Percentiles rank a stretch among this genome's conserved stretches.
Evolutionary conservation across 2,797 vertebrate species (phyloP).

Genomic region (Craterocephalus amniculus): DNA sequence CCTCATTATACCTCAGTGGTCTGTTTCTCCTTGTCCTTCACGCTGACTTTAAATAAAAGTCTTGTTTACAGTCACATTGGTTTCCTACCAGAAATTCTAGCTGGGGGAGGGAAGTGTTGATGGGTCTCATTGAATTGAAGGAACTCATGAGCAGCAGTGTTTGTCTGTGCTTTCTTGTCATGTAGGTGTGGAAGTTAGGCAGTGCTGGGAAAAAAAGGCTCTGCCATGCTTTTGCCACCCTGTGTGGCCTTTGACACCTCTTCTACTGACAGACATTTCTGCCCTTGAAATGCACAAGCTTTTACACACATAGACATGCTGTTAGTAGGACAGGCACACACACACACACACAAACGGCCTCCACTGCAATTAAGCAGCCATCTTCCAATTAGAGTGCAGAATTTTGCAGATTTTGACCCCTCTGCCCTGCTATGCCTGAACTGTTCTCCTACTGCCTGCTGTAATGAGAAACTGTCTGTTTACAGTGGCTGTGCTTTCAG

Average conservation of each 20-base stretch:
- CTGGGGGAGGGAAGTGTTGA: no score
- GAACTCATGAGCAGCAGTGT: constrained; percentile 12
- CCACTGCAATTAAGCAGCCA: constrained; percentile 70
- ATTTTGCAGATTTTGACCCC: constrained; percentile 77
- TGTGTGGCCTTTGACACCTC: constrained; percentile 49
- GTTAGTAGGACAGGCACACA: constrained; percentile 6
- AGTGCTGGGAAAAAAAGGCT: constrained; percentile 17
- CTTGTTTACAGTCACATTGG: constrained; percentile 10
- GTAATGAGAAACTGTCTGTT: constrained; percentile 76
- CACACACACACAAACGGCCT: constrained; percentile 27
- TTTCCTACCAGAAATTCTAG: neutral
- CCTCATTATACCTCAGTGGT: constrained; percentile 61
- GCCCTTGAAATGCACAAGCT: constrained; percentile 19
- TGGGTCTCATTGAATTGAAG: no score
- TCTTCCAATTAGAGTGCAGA: constrained; percentile 76
- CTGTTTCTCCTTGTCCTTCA: constrained; percentile 46
- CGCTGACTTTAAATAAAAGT: constrained; percentile 29
- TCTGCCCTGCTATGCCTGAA: constrained; percentile 67
- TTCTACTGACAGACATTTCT: constrained; percentile 31
- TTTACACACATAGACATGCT: constrained; percentile 2
- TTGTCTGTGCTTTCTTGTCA: constrained; percentile 11
- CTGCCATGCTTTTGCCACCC: constrained; percentile 42
- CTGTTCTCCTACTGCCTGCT: constrained; percentile 54
- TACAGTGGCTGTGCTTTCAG: constrained; percentile 62
- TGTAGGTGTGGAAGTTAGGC: constrained; percentile 36